Evolutionary conservation across 2,888 invertebrate species (phyloP).

Genomic region (Achlya flavicornis): DNA sequence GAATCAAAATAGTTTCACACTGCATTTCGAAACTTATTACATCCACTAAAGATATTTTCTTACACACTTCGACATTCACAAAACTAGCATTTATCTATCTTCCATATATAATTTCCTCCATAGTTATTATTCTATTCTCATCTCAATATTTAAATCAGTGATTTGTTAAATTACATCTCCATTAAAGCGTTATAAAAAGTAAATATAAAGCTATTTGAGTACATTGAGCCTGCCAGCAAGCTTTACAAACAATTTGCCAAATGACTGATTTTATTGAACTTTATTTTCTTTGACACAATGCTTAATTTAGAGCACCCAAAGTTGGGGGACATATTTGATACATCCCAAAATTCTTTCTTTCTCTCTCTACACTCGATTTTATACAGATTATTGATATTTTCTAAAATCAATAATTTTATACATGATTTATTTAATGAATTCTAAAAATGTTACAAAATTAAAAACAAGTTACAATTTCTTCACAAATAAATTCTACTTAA

Average conservation of each 20-base stretch:
- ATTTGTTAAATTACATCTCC: background rate
- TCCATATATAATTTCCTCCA: background rate
- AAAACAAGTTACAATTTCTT: too few relatives aligned
- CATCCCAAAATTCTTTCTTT: too few relatives aligned
- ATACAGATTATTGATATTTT: too few relatives aligned
- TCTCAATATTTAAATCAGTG: constrained; percentile 8
- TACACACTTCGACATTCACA: background rate
- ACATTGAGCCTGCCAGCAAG: constrained; percentile 10
- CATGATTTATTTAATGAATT: too few relatives aligned
- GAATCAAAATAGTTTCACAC: background rate
- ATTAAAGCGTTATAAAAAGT: constrained; percentile 10
- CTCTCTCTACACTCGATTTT: background rate
- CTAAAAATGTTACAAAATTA: too few relatives aligned
- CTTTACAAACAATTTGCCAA: constrained; percentile 19
- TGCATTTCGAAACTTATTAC: background rate
- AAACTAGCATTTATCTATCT: background rate
- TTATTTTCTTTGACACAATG: background rate
- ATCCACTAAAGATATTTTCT: background rate
- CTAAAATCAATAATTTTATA: too few relatives aligned
- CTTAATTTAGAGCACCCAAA: background rate
- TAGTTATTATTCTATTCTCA: background rate
- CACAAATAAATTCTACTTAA: too few relatives aligned
- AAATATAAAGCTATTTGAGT: constrained; percentile 7
- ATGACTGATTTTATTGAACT: background rate
- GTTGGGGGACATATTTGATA: background rate